These are phyloP conservation scores for Petromus typicus DNA, from an alignment of 2,113 vertebrate species.

Conservation along the genomic window DNA sequence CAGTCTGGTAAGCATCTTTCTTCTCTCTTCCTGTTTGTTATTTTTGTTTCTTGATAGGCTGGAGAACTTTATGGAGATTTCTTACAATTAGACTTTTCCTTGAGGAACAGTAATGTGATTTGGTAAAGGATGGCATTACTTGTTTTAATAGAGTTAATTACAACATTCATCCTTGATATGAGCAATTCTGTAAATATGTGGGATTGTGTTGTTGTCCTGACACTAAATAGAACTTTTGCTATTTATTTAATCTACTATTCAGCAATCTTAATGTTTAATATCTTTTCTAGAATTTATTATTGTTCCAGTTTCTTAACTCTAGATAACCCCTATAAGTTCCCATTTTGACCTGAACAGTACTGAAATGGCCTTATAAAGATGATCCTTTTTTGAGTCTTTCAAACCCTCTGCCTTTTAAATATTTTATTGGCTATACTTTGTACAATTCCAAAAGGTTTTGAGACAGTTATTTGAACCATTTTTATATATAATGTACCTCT, in stretches of 20 bases:
- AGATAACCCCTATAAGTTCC: neutral
- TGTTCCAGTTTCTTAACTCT: slow-evolving; percentile 43
- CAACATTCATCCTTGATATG: neutral
- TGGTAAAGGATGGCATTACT: slow-evolving; percentile 63
- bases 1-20: slow-evolving; percentile 92
- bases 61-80: slow-evolving; percentile 56
- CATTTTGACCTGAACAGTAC: slow-evolving; percentile 40
- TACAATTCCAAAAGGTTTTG: slow-evolving; percentile 37
- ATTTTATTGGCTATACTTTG: slow-evolving; percentile 38
- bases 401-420: slow-evolving; percentile 43
- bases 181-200: neutral
- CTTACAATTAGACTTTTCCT: slow-evolving; percentile 62
- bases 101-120: slow-evolving; percentile 56
- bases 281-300: slow-evolving; percentile 61
- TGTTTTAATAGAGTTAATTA: slow-evolving; percentile 46
- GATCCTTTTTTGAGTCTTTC: slow-evolving; percentile 42
- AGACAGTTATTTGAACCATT: slow-evolving; percentile 38
- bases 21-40: slow-evolving; percentile 35
- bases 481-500: slow-evolving; percentile 19
- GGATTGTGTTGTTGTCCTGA: slow-evolving; percentile 50
- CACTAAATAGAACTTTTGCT: slow-evolving; percentile 58
- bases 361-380: slow-evolving; percentile 32
- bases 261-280: neutral
- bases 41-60: slow-evolving; percentile 70
- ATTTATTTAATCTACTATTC: slow-evolving; percentile 37